Conservation (phyloP, 2,888 invertebrate species). For the Phaonia tiefii region DNA sequence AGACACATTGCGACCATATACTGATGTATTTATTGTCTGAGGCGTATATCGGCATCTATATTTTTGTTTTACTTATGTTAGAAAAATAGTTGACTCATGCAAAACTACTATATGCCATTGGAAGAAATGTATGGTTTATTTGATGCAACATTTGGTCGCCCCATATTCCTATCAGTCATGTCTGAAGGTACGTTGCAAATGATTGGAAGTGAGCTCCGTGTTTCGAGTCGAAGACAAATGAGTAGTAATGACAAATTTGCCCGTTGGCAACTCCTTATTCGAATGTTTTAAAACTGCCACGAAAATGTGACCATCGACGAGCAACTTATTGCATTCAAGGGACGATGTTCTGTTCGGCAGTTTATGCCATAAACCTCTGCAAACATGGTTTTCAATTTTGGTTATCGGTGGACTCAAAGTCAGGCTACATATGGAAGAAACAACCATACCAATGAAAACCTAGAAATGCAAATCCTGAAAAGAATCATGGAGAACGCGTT, state of each 20-base stretch:
- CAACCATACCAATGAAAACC: not conserved
- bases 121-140: constrained; percentile 43
- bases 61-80: constrained; percentile 26
- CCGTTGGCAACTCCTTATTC: too few relatives aligned
- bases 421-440: too few relatives aligned
- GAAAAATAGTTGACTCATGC: too few relatives aligned
- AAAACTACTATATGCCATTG: constrained; percentile 20
- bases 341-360: not conserved
- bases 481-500: constrained; percentile 15
- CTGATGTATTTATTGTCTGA: constrained; percentile 52
- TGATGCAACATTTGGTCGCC: too few relatives aligned
- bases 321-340: constrained; percentile 23
- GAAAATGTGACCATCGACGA: constrained; percentile 33
- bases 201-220: constrained; percentile 25
- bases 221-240: too few relatives aligned
- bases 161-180: constrained; percentile 12
- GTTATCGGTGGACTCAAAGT: too few relatives aligned
- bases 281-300: too few relatives aligned
- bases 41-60: constrained; percentile 47
- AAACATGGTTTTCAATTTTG: constrained; percentile 18
- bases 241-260: too few relatives aligned
- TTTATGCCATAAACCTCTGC: too few relatives aligned
- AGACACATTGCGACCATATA: constrained; percentile 46
- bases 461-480: not conserved
- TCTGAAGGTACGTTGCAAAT: constrained; percentile 30